Evolutionary conservation across 2,797 vertebrate genomes (phyloP), one percentile per base, ranked within the genome.

Genomic region (Momotus momota): DNA sequence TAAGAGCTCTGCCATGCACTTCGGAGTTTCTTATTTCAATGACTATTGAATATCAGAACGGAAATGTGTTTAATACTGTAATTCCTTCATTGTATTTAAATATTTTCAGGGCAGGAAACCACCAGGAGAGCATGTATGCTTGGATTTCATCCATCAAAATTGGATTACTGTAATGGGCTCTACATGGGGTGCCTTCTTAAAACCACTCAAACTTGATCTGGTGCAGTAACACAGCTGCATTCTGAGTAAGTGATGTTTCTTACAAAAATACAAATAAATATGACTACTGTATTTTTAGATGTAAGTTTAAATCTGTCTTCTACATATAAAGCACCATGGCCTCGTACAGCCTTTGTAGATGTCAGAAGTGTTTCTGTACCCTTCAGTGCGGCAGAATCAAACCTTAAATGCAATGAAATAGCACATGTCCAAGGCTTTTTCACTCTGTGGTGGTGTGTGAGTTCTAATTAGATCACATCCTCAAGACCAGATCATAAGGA

Each of bases 111-210:
- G n/a, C 65, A 91, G 61, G 33, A 93, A 96, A 94, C 94, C 87
- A 93, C 55, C 54, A 91, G 79, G 89, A 93, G 27, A 93, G 12
- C 62, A 79, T 69, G 67, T 88, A 70, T 52, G 18, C 64, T 93
- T 96, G 69, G 60, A 96, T 95, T 96, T 94, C 82, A 86, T 91
- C 55, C 73, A 84, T 86, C 85, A 93, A 91, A 94, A 94, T 45
- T 95, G 70, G 89, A 96, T 96, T 96, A 96, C n/a, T 88, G 25
- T 94, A 94, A 96, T 60, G 85, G 91, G 46, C 66, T 95, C 87
- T 93, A 95, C 87, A 78, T 90, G 72, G 33, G 49, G 79, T 70
- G 27, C 21, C 75, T 91, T 93, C 85, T 95, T 93, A 93, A 95
- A 96, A 81, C 79, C 75, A 83, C 57, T 92, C 79, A 88, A 66